phyloP scores from a whole-genome alignment of 2,888 invertebrate species.

The Macaria notata region DNA sequence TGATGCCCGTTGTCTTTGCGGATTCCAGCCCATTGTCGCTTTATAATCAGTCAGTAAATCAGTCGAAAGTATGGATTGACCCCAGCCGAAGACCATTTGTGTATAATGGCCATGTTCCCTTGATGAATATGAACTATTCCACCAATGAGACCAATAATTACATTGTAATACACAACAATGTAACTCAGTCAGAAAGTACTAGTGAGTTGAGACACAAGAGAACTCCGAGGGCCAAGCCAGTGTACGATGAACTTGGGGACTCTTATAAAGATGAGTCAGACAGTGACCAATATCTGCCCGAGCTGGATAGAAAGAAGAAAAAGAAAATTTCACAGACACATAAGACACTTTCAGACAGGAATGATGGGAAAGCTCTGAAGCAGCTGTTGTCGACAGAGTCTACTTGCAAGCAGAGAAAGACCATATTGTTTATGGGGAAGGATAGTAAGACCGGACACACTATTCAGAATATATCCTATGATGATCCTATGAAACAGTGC shows the following conservation, averaged over 20 bases:
- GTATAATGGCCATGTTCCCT: too few species aligned
- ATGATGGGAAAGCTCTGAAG: slow-evolving; percentile 20
- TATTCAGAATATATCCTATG: slow-evolving; percentile 67
- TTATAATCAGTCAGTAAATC: too few species aligned
- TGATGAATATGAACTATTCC: too few species aligned
- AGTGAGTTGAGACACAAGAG: too few species aligned
- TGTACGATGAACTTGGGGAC: too few species aligned
- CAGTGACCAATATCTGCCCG: background rate
- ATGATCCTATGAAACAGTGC: slow-evolving; percentile 59
- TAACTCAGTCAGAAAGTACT: too few species aligned
- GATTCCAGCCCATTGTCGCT: slow-evolving; percentile 30
- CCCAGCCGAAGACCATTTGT: too few species aligned
- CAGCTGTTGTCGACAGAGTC: slow-evolving; percentile 71
- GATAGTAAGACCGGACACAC: slow-evolving; percentile 64
- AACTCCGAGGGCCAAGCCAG: too few species aligned
- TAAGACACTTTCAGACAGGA: background rate
- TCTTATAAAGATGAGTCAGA: background rate
- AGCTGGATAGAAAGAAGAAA: background rate
- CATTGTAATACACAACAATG: too few species aligned
- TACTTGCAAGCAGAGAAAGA: slow-evolving; percentile 61
- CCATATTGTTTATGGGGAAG: slow-evolving; percentile 64
- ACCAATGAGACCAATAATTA: too few species aligned
- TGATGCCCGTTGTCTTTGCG: slow-evolving; percentile 43
- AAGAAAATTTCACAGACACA: background rate
- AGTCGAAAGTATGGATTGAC: too few species aligned